Conservation (phyloP, 2,113 vertebrate species). For the Phocoena phocoena region DNA sequence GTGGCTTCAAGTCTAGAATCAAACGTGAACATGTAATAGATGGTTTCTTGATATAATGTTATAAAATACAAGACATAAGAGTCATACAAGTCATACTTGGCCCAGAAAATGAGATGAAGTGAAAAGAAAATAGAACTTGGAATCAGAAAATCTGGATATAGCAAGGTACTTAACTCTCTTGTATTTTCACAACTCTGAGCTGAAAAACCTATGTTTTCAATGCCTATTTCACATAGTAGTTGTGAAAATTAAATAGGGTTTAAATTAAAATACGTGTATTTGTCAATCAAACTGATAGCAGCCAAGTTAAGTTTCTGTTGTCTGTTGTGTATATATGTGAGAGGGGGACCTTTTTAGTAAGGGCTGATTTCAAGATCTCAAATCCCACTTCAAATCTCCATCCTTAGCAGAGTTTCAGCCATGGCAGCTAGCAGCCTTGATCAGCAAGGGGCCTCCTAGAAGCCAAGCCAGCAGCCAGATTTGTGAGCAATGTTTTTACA, state of each 20-base stretch:
- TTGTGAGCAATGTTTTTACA: neutral
- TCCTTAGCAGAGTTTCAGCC: neutral
- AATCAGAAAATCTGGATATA: neutral
- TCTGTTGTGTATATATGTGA: neutral
- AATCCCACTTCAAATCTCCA: neutral
- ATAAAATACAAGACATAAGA: neutral
- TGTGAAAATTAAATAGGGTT: neutral
- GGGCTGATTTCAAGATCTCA: neutral
- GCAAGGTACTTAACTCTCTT: neutral
- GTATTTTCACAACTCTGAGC: neutral
- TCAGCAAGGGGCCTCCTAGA: neutral
- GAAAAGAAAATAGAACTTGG: slow-evolving; percentile 1
- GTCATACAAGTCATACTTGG: neutral
- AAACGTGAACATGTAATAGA: neutral
- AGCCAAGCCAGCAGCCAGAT: neutral
- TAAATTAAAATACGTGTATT: neutral
- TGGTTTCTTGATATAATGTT: neutral
- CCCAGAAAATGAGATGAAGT: neutral
- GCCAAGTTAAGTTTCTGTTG: neutral
- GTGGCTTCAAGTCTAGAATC: neutral
- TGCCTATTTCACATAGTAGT: neutral
- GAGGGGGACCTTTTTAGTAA: neutral
- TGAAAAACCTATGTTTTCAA: neutral
- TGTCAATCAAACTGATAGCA: neutral
- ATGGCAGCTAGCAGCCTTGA: neutral